phyloP scores from a whole-genome alignment of 2,888 invertebrate species.

The Caenorhabditis zanzibari region DNA sequence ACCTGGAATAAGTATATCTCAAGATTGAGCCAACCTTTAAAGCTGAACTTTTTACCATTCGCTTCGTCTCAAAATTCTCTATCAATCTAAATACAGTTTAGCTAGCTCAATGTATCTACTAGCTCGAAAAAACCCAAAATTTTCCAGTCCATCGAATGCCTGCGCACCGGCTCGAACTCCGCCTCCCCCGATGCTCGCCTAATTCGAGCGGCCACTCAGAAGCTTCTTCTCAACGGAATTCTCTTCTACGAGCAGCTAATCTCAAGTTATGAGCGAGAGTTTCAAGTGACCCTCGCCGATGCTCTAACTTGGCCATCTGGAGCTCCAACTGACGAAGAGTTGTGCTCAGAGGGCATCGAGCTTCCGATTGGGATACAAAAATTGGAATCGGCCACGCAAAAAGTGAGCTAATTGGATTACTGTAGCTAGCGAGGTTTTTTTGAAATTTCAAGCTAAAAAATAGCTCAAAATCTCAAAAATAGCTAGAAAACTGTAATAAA shows the following conservation, averaged over 20 bases:
- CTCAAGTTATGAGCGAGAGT: constrained; percentile 88
- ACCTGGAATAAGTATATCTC: too few relatives aligned
- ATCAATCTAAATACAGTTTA: too few relatives aligned
- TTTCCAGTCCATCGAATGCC: constrained; percentile 49
- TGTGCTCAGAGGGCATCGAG: not conserved
- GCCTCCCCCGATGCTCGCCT: constrained; percentile 33
- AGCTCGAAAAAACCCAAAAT: too few relatives aligned
- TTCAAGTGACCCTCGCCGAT: constrained; percentile 87
- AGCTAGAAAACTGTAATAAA: not conserved
- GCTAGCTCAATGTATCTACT: too few relatives aligned
- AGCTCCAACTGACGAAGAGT: constrained; percentile 18
- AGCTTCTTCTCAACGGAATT: constrained; percentile 52
- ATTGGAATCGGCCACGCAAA: not conserved
- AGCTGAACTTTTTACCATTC: too few relatives aligned
- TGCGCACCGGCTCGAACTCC: constrained; percentile 48
- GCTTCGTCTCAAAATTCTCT: too few relatives aligned
- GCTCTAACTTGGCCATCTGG: constrained; percentile 40
- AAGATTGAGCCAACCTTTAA: too few relatives aligned
- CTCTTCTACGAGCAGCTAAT: constrained; percentile 90
- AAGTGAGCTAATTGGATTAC: constrained; percentile 32
- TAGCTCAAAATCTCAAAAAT: not conserved
- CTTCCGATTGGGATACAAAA: constrained; percentile 46
- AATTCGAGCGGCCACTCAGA: constrained; percentile 40
- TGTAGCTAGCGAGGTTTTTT: too few relatives aligned
- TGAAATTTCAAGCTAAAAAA: not conserved